These are phyloP conservation scores for Branchipolynoe longqiensis DNA, from an alignment of 2,888 invertebrate species.

Conservation along the genomic window DNA sequence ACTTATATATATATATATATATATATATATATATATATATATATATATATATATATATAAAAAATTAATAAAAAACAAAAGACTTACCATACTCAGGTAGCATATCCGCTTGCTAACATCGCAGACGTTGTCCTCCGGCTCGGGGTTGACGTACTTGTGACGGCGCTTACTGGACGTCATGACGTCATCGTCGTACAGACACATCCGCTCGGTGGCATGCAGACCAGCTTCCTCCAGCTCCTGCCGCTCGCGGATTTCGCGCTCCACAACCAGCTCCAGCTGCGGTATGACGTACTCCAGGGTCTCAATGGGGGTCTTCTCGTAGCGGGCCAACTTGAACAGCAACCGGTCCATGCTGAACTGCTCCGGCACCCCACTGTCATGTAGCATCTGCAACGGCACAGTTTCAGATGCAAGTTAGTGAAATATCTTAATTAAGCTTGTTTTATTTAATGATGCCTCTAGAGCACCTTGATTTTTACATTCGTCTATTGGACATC, in stretches of 20 bases:
- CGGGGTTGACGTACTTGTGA: slow-evolving; percentile 80
- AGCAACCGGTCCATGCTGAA: slow-evolving; percentile 93
- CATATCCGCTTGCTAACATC: slow-evolving; percentile 91
- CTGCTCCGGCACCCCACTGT: slow-evolving; percentile 93
- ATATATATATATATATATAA: background rate
- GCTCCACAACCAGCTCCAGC: slow-evolving; percentile 84
- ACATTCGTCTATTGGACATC: too few species aligned
- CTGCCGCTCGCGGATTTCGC: slow-evolving; percentile 86
- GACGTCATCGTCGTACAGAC: slow-evolving; percentile 83
- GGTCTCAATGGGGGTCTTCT: slow-evolving; percentile 85
- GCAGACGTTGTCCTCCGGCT: slow-evolving; percentile 90
- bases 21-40: background rate
- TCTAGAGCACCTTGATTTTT: too few species aligned
- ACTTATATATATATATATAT: background rate
- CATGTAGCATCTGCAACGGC: slow-evolving; percentile 87
- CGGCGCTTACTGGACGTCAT: slow-evolving; percentile 78
- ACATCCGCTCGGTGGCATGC: slow-evolving; percentile 86
- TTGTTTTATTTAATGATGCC: too few species aligned
- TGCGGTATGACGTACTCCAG: slow-evolving; percentile 86
- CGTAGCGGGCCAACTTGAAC: slow-evolving; percentile 88
- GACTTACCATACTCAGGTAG: slow-evolving; percentile 90
- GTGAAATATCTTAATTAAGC: too few species aligned
- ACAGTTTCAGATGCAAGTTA: too few species aligned
- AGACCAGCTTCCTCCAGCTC: slow-evolving; percentile 86
- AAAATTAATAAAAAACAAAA: too few species aligned